Evolutionary conservation across 1,140 invertebrate species (phyloP).

Genomic region (Caenorhabditis remanei): DNA sequence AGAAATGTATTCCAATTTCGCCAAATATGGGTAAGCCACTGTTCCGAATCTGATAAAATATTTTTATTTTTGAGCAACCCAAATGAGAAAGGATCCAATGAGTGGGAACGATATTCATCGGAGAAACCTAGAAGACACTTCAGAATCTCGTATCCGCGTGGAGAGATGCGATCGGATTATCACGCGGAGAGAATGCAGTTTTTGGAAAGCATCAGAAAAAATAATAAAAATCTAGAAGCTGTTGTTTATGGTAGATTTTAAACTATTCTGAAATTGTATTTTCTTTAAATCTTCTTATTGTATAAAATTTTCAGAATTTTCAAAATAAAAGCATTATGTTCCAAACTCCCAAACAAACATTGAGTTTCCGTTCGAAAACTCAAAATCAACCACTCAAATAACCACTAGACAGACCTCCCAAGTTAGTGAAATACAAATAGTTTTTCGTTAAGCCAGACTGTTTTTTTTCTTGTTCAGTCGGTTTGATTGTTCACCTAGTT

Average conservation of each 20-base stretch:
- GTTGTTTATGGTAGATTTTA: constrained; percentile 2
- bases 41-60: background rate
- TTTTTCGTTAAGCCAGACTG: background rate
- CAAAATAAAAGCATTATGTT: background rate
- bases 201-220: background rate
- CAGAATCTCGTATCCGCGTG: background rate
- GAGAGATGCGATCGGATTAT: constrained; percentile 7
- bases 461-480: background rate
- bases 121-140: background rate
- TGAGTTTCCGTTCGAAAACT: too few species aligned
- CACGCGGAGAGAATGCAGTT: constrained; percentile 8
- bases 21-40: constrained; percentile 73
- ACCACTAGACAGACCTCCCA: background rate
- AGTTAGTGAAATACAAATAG: constrained; percentile 2
- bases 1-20: constrained; percentile 69
- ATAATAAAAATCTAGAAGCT: constrained; percentile 20
- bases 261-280: background rate
- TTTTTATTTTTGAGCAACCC: background rate
- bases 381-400: background rate
- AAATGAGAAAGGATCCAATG: background rate
- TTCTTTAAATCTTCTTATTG: too few species aligned
- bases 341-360: background rate
- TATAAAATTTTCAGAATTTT: too few species aligned
- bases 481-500: constrained; percentile 12
- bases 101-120: background rate